Percentiles rank a stretch among this genome's conserved stretches.
Conservation (phyloP, 2,888 invertebrate genomes). For the Meiosimyza platycephala region DNA sequence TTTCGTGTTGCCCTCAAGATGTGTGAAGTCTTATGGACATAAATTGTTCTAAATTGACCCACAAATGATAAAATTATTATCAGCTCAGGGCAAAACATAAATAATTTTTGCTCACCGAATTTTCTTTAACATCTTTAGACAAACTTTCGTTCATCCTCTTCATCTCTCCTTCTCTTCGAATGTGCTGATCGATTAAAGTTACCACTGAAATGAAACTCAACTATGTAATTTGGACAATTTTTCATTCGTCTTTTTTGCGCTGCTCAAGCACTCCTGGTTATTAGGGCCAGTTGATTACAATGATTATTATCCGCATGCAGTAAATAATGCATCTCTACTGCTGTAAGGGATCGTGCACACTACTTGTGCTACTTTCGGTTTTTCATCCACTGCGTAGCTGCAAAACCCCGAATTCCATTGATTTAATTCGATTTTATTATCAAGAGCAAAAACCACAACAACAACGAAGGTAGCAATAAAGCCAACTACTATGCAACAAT, state of each 20-base stretch:
- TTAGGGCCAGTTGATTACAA: conserved; percentile 30
- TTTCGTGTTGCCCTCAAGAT: too few species aligned
- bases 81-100: too few species aligned
- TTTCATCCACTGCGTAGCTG: conserved; percentile 2
- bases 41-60: too few species aligned
- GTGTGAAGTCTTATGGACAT: too few species aligned
- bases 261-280: conserved; percentile 28
- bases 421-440: conserved; percentile 9
- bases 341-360: too few species aligned
- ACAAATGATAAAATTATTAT: too few species aligned
- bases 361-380: conserved; percentile 12
- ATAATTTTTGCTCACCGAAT: too few species aligned
- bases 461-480: background rate
- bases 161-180: too few species aligned
- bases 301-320: conserved; percentile 19
- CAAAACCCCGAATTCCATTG: conserved; percentile 3
- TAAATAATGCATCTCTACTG: conserved; percentile 21
- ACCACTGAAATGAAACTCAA: background rate
- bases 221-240: conserved; percentile 2
- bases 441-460: conserved; percentile 6
- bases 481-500: conserved; percentile 1
- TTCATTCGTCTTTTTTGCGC: background rate
- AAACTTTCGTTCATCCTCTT: too few species aligned
- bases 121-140: too few species aligned
- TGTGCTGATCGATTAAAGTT: background rate